Percentiles rank a stretch among this genome's conserved stretches.
Conservation (phyloP, 1,140 invertebrate species). For the Ladona fulva region DNA sequence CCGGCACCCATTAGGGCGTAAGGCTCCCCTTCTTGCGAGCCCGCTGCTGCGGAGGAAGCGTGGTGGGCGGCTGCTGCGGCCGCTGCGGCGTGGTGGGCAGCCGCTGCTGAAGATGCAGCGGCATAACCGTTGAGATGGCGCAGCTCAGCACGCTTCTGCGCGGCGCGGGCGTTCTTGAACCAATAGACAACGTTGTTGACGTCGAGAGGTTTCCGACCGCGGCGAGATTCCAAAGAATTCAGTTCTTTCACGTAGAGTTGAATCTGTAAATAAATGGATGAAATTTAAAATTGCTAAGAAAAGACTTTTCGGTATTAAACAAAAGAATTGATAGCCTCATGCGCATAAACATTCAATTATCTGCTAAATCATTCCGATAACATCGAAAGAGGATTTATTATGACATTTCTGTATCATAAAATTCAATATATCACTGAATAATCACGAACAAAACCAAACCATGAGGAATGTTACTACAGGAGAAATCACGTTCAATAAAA, state of each 20-base stretch:
- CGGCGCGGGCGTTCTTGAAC: constrained; percentile 97
- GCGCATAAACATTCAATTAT: too few species aligned
- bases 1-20: not conserved
- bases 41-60: not conserved
- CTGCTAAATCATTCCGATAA: too few species aligned
- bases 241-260: constrained; percentile 90
- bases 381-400: too few species aligned
- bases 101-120: not conserved
- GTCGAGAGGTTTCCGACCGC: constrained; percentile 86
- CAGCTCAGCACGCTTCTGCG: constrained; percentile 79
- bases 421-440: too few species aligned
- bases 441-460: too few species aligned
- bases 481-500: too few species aligned
- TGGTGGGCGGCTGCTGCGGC: not conserved
- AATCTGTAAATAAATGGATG: constrained; percentile 50
- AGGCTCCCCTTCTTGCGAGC: not conserved
- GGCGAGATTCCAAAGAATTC: constrained; percentile 81
- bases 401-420: too few species aligned
- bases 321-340: too few species aligned
- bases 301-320: too few species aligned
- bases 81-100: not conserved
- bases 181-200: constrained; percentile 97
- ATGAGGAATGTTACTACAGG: too few species aligned
- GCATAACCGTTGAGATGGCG: constrained; percentile 51
- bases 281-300: too few species aligned